Base-by-base conservation (phyloP, 2,888 invertebrate species). In the Pardosa pseudoannulata region DNA sequence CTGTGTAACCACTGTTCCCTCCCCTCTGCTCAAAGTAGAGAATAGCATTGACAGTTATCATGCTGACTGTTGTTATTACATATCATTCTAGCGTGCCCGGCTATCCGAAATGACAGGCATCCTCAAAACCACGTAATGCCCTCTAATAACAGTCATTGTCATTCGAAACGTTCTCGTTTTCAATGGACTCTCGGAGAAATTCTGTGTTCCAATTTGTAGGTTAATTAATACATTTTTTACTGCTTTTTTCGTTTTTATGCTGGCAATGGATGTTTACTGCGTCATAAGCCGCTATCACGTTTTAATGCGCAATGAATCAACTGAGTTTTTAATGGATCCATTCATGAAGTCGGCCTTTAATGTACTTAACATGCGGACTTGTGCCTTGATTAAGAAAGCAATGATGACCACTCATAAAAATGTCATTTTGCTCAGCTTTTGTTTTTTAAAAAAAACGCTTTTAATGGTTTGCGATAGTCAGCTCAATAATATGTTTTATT, bases 81-180 rank as follows among this genome's bases (percentile, higher is more conserved):
- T 74, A 80, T 80, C 74, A 74, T 68, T 67, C 32, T 67, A 36
- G 5, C 56, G 56, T 67, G 32, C 29, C 36, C 73, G 50, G 65
- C 19, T n/a, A 65, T 65, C 27, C 32, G 28, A 67, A 74, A 80
- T 80, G 74, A 80, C 80, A 56, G 80, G 50, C 50, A 67, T 65
- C 67, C 50, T 50, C 73, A 73, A 56, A 74, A 80, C 80, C 81
- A 41, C 81, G 68, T 82, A 82, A 82, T 82, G 81, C 75, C 75
- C 41, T 31, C 56, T 82, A 82, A 82, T 82, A 74, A 82, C 75
- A 82, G 81, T 82, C 81, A 82, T 82, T 82, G 81, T 75, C 70
- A 75, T 41, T 36, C 31, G 41, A 56, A 70, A 82, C 39, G 70
- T 71, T 75, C 11, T 36, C 36, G 81, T 82, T n/a, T 29, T n/a